Conservation (phyloP, 2,797 vertebrate genomes). For the Acanthornis magna region DNA sequence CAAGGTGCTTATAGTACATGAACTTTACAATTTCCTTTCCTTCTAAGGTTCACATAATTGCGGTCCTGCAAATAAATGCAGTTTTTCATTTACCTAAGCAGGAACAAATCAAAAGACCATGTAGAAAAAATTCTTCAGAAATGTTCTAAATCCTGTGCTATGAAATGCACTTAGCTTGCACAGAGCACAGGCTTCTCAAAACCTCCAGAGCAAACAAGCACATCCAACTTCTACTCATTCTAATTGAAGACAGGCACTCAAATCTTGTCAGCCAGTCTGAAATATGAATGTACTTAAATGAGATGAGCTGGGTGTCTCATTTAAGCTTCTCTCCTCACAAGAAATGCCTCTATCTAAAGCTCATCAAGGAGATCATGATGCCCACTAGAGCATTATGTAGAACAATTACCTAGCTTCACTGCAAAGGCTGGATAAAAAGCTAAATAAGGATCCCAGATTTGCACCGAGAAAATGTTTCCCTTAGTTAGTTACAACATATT, state of each 20-base stretch:
- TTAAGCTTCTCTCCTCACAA: conserved; percentile 9
- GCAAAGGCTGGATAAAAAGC: conserved; percentile 21
- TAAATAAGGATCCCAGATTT: not conserved
- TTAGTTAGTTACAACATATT: not conserved
- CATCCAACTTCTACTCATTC: conserved; percentile 13
- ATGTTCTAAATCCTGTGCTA: not conserved
- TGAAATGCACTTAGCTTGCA: not conserved
- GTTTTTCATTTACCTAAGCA: not conserved
- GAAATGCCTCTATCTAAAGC: conserved; percentile 30
- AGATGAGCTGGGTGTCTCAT: conserved; percentile 44
- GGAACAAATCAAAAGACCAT: not conserved
- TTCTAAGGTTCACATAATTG: not conserved
- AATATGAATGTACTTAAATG: conserved; percentile 45
- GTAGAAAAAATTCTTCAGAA: not conserved
- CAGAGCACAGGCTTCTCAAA: not conserved
- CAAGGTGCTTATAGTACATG: not conserved
- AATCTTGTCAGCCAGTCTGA: conserved; percentile 12
- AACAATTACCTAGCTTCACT: conserved; percentile 46
- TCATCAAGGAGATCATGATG: conserved; percentile 13
- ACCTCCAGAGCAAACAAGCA: not conserved
- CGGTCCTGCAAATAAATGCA: not conserved
- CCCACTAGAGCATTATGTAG: conserved; percentile 13
- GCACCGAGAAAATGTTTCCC: not conserved
- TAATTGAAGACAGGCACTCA: conserved; percentile 17
- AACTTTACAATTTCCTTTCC: not conserved